Evolutionary conservation across 2,797 vertebrate species (phyloP).

Genomic region (Callimico goeldii): DNA sequence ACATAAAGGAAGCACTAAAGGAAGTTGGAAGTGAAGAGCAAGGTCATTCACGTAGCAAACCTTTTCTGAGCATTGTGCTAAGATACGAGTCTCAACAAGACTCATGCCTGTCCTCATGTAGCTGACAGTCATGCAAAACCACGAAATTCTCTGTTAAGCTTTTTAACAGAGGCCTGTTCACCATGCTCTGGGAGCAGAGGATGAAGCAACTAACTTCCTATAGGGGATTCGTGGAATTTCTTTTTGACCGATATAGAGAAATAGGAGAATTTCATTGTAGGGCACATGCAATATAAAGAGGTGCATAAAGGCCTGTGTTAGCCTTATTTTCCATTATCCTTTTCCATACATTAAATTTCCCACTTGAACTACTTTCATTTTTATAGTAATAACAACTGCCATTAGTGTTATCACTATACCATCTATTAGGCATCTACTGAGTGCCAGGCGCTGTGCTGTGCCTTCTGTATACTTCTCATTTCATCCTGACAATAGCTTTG

Average conservation of each 20-base stretch:
- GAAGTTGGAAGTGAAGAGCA: not conserved
- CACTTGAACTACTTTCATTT: not conserved
- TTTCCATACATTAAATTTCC: not conserved
- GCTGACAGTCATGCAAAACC: not conserved
- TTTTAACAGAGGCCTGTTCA: no score
- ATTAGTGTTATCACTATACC: not conserved
- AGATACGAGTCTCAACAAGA: not conserved
- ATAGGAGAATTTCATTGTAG: not conserved
- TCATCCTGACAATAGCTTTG: not conserved
- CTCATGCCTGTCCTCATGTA: not conserved
- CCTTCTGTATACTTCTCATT: not conserved
- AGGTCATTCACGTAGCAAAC: not conserved
- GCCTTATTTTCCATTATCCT: not conserved
- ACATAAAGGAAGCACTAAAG: not conserved
- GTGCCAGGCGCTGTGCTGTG: not conserved
- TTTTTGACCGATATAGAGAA: not conserved
- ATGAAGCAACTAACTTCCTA: not conserved
- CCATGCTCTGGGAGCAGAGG: not conserved
- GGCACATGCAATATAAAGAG: rapidly evolving
- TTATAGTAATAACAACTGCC: not conserved
- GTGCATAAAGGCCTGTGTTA: rapidly evolving
- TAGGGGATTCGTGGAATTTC: not conserved
- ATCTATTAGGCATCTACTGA: not conserved
- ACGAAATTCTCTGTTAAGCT: not conserved
- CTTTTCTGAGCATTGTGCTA: no score